Evolutionary conservation across 2,113 vertebrate species (phyloP), one percentile per base, ranked within the genome.

Genomic region (Tragelaphus imberbis): DNA sequence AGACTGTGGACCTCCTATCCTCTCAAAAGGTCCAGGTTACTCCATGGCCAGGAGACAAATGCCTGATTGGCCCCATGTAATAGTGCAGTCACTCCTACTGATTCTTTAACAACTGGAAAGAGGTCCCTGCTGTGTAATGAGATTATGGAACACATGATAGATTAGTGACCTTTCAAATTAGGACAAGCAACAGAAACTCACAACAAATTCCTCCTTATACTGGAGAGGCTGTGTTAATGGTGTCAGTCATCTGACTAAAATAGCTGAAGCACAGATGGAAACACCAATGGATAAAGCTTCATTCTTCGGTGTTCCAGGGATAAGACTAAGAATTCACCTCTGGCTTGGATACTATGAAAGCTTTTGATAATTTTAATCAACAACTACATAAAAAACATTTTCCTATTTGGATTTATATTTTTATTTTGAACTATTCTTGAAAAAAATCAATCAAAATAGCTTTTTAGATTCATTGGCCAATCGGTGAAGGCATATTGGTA

Each of bases 251-350:
- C 1, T 11, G 65, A 96, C 79, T 47, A 95, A 91, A 96, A 96
- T 58, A 75, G 63, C 56, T 44, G 21, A 55, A 95, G 90, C 80
- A 1, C 94, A 96, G 91, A 97, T 97, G 97, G 97, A 98, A 98
- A 98, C 65, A 94, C 80, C 96, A 97, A 95, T 92, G 95, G 90
- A 98, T 92, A 98, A 98, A 97, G 97, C 65, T 21, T 59, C 87
- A 97, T 98, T 98, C 97, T 98, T 97, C 94, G 90, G 16, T 0
- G 1, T 93, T 97, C 98, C 94, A 96, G 86, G 90, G 94, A 88
- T 91, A 96, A 98, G 40, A 85, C 94, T 94, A 89, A 94, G 97
- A 97, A 98, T 88, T 98, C 97, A 98, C 7, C 55, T 93, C 88
- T 5, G 25, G 95, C 86, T 23, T 91, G 94, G 95, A 93, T 93